These are phyloP conservation scores for Abramis brama DNA, from an alignment of 2,113 vertebrate genomes.

Conservation along the genomic window DNA sequence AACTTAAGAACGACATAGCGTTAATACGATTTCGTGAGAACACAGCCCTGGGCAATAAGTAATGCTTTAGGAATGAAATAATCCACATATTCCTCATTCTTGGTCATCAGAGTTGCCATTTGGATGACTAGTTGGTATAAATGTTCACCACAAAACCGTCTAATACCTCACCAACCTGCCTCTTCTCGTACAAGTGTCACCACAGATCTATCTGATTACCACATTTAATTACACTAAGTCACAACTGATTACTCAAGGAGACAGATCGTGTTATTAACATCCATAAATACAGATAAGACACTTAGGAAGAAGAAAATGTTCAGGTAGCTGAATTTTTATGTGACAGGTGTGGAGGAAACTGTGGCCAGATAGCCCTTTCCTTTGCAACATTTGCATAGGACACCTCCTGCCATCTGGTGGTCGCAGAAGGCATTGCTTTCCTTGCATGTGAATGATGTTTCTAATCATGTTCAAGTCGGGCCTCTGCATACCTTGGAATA, in stretches of 20 bases:
- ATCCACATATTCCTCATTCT: constrained; percentile 21
- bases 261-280: background rate
- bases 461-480: background rate
- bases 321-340: background rate
- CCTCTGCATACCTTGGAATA: background rate
- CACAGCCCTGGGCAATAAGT: background rate
- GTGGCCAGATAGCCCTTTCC: background rate
- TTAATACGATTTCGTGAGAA: too few relatives aligned
- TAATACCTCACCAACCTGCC: background rate
- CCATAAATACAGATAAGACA: background rate
- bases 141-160: constrained; percentile 22
- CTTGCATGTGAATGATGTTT: background rate
- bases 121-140: background rate
- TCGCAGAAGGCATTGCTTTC: background rate
- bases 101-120: constrained; percentile 26
- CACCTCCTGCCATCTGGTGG: constrained; percentile 56
- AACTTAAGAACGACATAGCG: too few relatives aligned
- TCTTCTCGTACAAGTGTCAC: background rate
- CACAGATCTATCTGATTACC: background rate
- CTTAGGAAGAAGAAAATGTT: background rate
- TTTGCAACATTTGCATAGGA: constrained; percentile 7
- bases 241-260: background rate
- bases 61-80: constrained; percentile 9
- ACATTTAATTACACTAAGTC: constrained; percentile 1
- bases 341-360: constrained; percentile 3